These are phyloP conservation scores for Trachemys scripta DNA, from an alignment of 2,113 vertebrate species.

Conservation along the genomic window DNA sequence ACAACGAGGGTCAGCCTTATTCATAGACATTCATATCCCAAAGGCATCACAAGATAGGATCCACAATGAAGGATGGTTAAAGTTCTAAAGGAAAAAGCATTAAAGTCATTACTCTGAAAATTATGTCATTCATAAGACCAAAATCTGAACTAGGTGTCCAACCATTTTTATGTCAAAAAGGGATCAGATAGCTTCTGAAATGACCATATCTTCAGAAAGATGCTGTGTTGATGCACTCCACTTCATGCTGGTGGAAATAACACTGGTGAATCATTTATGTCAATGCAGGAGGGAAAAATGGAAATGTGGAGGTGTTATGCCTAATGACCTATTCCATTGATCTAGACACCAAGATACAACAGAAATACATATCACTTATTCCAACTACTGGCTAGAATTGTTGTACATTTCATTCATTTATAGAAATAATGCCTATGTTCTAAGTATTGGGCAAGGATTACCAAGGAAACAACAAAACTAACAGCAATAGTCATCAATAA, in stretches of 20 bases:
- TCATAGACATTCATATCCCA: neutral
- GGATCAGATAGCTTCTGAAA: neutral
- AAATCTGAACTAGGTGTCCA: neutral
- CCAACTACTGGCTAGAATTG: rapidly evolving
- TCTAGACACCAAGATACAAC: neutral
- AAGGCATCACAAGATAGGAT: neutral
- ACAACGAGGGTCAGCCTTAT: neutral
- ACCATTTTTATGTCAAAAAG: neutral
- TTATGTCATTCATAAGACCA: neutral
- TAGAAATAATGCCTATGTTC: neutral
- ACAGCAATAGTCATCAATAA: neutral
- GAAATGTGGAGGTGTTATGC: neutral
- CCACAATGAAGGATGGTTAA: neutral
- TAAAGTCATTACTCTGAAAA: neutral
- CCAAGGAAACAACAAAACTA: neutral
- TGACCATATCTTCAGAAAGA: neutral
- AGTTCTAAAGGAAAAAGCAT: neutral
- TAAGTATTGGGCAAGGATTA: neutral
- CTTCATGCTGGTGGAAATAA: rapidly evolving
- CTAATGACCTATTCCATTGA: rapidly evolving
- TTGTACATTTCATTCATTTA: neutral
- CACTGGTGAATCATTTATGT: neutral
- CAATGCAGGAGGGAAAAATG: neutral
- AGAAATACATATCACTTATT: neutral
- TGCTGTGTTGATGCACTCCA: neutral